Conservation (phyloP, 2,113 vertebrate genomes). For the Stictonetta naevosa region DNA sequence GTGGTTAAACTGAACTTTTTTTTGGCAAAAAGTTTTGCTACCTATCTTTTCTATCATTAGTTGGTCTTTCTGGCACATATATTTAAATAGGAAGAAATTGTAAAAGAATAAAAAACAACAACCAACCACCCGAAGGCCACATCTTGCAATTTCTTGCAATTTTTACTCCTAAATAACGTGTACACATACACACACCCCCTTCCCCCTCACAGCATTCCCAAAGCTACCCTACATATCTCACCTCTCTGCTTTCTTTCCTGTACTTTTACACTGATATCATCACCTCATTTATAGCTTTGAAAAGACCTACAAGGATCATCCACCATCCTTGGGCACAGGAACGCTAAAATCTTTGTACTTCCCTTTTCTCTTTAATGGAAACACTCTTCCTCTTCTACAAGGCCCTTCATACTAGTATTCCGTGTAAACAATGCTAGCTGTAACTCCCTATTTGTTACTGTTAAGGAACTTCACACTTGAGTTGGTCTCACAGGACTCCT, state of each 20-base stretch:
- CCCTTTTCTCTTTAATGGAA: not conserved
- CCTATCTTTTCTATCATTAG: not conserved
- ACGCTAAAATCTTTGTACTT: not conserved
- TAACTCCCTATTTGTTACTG: conserved; percentile 40
- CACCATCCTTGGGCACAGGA: not conserved
- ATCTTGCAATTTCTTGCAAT: not conserved
- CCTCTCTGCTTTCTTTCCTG: not conserved
- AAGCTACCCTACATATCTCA: not conserved
- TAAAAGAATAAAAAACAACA: not conserved
- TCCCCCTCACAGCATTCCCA: not conserved
- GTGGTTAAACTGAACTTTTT: not conserved
- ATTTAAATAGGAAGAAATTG: not conserved
- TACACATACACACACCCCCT: not conserved
- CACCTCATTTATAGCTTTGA: not conserved
- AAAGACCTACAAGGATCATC: not conserved
- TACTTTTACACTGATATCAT: not conserved
- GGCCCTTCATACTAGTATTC: not conserved
- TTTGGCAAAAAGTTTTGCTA: not conserved
- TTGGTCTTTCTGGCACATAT: not conserved
- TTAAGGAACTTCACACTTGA: conserved; percentile 48
- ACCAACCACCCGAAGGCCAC: not conserved
- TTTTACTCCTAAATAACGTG: not conserved
- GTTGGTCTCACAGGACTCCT: not conserved
- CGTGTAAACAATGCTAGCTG: conserved; percentile 15
- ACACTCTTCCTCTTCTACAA: not conserved